phyloP scores from a whole-genome alignment of 2,797 vertebrate genomes.

The Choloepus didactylus region DNA sequence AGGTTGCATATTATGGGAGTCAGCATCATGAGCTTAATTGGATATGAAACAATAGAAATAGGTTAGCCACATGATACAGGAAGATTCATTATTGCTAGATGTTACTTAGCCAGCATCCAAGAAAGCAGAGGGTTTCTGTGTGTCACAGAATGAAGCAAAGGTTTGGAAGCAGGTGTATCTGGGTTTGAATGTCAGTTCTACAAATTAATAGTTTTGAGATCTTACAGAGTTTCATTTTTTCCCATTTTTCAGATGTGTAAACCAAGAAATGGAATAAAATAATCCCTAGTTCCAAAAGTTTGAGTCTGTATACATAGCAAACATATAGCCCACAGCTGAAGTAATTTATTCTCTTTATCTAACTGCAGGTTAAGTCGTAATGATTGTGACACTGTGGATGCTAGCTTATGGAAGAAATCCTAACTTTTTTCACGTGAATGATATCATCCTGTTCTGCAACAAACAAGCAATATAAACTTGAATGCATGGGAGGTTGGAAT shows the following conservation, averaged over 20 bases:
- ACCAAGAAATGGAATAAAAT: neutral
- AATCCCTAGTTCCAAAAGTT: neutral
- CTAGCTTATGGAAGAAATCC: neutral
- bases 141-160: neutral
- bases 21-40: neutral
- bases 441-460: neutral
- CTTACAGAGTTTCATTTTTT: neutral
- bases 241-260: neutral
- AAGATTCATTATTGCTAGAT: neutral
- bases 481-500: neutral
- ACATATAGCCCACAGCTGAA: too few relatives aligned
- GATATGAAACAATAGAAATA: neutral
- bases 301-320: neutral
- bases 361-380: neutral
- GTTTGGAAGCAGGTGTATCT: neutral
- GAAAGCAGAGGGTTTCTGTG: too few relatives aligned
- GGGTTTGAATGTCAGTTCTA: neutral
- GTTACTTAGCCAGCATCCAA: too few relatives aligned
- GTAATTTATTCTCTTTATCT: neutral
- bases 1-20: rapidly evolving
- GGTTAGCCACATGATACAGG: rapidly evolving
- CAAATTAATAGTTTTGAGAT: neutral
- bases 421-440: neutral
- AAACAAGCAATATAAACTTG: neutral
- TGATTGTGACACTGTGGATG: neutral